Evolutionary conservation across 2,113 vertebrate species (phyloP).

Genomic region (Octodon degus): DNA sequence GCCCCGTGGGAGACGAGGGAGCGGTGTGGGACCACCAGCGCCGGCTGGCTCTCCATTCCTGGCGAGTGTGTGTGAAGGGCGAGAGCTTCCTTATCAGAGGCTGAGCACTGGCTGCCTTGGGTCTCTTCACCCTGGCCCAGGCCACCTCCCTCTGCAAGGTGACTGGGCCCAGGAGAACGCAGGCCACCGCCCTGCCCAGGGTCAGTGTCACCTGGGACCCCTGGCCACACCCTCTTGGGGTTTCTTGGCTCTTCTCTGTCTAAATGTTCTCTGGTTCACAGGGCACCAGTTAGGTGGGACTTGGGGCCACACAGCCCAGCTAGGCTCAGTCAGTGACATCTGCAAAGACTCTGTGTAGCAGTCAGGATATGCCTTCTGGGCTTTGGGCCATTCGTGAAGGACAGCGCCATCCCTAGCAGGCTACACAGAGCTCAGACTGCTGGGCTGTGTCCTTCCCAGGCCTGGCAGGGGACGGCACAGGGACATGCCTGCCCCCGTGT

Average conservation of each 20-base stretch:
- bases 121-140: neutral
- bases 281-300: fast-evolving
- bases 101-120: neutral
- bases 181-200: conserved; percentile 71
- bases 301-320: neutral
- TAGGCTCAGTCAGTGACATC: neutral
- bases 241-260: too few species aligned
- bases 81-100: neutral
- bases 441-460: neutral
- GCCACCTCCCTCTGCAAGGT: conserved; percentile 87
- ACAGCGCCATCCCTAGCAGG: neutral
- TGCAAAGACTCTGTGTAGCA: neutral
- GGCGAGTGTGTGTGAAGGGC: fast-evolving
- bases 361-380: fast-evolving
- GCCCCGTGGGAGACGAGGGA: neutral
- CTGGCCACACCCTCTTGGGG: fast-evolving
- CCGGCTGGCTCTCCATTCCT: fast-evolving
- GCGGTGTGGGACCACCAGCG: fast-evolving
- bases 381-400: fast-evolving
- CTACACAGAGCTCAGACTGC: neutral
- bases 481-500: too few species aligned
- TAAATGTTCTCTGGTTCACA: neutral
- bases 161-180: conserved; percentile 90
- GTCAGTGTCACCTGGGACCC: neutral
- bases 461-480: fast-evolving